phyloP scores from a whole-genome alignment of 2,888 invertebrate species.

The Spodoptera picta region DNA sequence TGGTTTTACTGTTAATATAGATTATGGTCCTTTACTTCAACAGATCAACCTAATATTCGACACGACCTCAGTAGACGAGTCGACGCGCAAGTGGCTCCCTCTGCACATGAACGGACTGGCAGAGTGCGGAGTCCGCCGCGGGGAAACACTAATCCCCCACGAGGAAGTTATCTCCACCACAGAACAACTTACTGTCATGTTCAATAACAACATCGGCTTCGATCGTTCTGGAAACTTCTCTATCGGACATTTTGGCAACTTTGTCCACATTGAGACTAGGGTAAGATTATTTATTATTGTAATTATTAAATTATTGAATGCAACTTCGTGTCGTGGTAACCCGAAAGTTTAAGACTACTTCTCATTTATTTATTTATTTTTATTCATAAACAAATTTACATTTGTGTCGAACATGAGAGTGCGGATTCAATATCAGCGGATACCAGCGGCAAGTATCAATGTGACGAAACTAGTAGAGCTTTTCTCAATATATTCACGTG shows the following conservation, averaged over 20 bases:
- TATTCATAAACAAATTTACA: no score
- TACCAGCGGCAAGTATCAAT: no score
- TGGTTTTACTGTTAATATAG: no score
- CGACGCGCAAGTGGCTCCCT: constrained; percentile 92
- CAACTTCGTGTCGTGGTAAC: no score
- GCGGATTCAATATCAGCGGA: no score
- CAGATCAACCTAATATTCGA: constrained; percentile 93
- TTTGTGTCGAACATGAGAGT: no score
- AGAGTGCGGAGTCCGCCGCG: constrained; percentile 92
- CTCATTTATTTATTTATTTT: no score
- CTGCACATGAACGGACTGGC: constrained; percentile 92
- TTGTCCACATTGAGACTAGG: constrained; percentile 90
- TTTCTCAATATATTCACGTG: no score
- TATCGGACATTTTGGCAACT: constrained; percentile 92
- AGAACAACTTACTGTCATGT: constrained; percentile 92
- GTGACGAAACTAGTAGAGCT: no score
- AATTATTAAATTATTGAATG: no score
- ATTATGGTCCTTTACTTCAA: background rate
- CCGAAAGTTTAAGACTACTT: no score
- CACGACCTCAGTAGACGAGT: constrained; percentile 88
- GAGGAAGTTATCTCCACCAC: constrained; percentile 93
- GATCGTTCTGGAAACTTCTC: constrained; percentile 89
- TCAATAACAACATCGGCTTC: constrained; percentile 90
- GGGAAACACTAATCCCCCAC: constrained; percentile 88
- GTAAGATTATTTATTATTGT: constrained; percentile 71